Evolutionary conservation across 2,888 invertebrate species (phyloP), one percentile per base, ranked within the genome.

Genomic region (Tineola bisselliella): DNA sequence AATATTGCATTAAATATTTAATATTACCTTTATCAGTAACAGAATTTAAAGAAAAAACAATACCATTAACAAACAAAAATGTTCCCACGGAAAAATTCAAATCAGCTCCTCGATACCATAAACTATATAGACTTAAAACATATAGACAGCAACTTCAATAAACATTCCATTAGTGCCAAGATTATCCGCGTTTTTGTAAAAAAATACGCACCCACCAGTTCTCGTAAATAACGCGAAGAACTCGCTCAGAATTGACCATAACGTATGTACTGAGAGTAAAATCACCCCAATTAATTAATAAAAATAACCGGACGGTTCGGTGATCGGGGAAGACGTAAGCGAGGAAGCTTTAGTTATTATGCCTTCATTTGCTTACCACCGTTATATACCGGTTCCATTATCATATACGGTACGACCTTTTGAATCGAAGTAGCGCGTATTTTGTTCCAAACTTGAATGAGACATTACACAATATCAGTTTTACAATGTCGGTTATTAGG

Each of bases 291-390:
- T 66, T 63, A 66, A 65, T 65, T 62, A 65, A 64, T 64, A 65
- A 66, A 65, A 65, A 63, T 65, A 64, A 65, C 62, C 62, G 62
- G 62, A 38, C 56, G 44, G 58, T 58, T 25, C 25, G 6, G 4
- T 25, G 25, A 6, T 25, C 25, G 25, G 52, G 52, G 25, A 62
- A 12, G 58, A 63, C 62, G 61, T 60, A 63, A 33, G 63, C 62
- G 48, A 48, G 60, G 56, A 61, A 62, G 63, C 52, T 19, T 44
- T 57, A 60, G 54, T 59, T 62, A 58, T 61, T 63, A 62, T 60
- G 62, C 63, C 63, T 64, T 59, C 62, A 62, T 64, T 64, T 63
- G 63, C 63, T 56, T 62, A 63, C 63, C 65, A 64, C 68, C 66
- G 65, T 65, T 68, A 66, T 31, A 19, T 2, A 31, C 15, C 59